Percentiles rank a stretch among this genome's conserved stretches.
Conservation (phyloP, 2,888 invertebrate genomes). For the Chirona hameri region DNA sequence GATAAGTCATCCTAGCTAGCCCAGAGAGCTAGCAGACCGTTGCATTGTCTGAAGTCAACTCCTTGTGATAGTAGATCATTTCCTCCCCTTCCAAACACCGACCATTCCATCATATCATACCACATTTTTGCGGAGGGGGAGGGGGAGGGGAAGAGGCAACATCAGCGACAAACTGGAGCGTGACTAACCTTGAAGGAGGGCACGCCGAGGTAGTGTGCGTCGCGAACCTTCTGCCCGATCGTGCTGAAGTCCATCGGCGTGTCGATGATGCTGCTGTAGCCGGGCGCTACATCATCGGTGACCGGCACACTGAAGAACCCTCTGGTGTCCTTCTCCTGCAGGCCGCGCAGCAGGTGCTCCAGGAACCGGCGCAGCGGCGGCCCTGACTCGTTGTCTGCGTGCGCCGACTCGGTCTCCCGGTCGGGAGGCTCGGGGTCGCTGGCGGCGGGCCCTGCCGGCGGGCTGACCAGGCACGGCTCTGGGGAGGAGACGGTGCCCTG, state of each 20-base stretch:
- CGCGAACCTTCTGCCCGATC: slow-evolving; percentile 89
- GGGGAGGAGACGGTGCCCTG: slow-evolving; percentile 13
- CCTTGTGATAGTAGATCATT: no score
- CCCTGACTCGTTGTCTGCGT: neutral
- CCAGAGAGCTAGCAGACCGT: no score
- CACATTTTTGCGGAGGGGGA: no score
- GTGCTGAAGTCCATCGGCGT: slow-evolving; percentile 96
- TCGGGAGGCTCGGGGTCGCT: no score
- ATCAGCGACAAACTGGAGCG: no score
- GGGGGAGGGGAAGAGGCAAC: no score
- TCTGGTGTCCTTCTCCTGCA: neutral
- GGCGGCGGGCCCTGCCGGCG: neutral
- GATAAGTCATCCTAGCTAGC: no score
- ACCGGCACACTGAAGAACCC: slow-evolving; percentile 96
- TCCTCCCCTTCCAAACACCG: no score
- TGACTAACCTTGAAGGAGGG: slow-evolving; percentile 50
- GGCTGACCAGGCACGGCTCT: neutral
- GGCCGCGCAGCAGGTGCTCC: neutral
- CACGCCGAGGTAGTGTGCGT: slow-evolving; percentile 67
- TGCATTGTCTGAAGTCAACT: no score
- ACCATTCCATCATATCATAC: no score
- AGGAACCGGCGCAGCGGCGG: slow-evolving; percentile 5
- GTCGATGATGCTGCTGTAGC: slow-evolving; percentile 55
- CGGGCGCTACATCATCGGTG: slow-evolving; percentile 93
- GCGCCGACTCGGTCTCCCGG: neutral